These are phyloP conservation scores for Lithodes maja DNA, from an alignment of 2,888 invertebrate species.

Conservation along the genomic window DNA sequence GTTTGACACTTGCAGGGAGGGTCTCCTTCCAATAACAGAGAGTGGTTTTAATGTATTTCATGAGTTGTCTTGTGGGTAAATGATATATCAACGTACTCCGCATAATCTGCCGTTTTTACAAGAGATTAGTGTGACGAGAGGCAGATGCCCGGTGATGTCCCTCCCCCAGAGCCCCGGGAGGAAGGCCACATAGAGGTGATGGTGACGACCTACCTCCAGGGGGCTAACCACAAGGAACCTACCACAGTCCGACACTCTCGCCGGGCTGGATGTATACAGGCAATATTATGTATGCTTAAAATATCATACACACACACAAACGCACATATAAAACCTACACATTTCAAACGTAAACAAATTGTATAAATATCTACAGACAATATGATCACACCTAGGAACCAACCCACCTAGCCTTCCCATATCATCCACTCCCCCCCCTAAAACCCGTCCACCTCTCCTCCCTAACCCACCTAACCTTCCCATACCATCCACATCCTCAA, in stretches of 20 bases:
- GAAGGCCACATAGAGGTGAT: constrained; percentile 50
- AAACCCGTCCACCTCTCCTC: too few species aligned
- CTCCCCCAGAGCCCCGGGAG: constrained; percentile 31
- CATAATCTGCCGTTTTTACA: constrained; percentile 37
- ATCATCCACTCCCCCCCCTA: too few species aligned
- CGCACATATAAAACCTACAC: neutral
- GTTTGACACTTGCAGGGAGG: too few species aligned
- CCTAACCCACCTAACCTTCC: too few species aligned
- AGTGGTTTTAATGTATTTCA: too few species aligned
- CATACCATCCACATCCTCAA: too few species aligned
- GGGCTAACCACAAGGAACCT: constrained; percentile 48
- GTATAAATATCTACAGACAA: too few species aligned
- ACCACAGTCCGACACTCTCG: constrained; percentile 51
- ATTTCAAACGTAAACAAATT: too few species aligned
- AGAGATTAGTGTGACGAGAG: constrained; percentile 41
- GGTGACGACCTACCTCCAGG: constrained; percentile 45
- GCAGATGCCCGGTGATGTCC: constrained; percentile 28
- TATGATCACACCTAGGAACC: too few species aligned
- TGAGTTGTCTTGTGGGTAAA: too few species aligned
- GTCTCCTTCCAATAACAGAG: too few species aligned
- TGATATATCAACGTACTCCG: constrained; percentile 48
- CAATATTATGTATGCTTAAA: neutral
- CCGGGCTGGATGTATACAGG: constrained; percentile 40
- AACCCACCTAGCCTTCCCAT: too few species aligned
- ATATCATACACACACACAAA: neutral